These are phyloP conservation scores for Lochmaea crataegi DNA, from an alignment of 2,888 invertebrate species.

Conservation along the genomic window DNA sequence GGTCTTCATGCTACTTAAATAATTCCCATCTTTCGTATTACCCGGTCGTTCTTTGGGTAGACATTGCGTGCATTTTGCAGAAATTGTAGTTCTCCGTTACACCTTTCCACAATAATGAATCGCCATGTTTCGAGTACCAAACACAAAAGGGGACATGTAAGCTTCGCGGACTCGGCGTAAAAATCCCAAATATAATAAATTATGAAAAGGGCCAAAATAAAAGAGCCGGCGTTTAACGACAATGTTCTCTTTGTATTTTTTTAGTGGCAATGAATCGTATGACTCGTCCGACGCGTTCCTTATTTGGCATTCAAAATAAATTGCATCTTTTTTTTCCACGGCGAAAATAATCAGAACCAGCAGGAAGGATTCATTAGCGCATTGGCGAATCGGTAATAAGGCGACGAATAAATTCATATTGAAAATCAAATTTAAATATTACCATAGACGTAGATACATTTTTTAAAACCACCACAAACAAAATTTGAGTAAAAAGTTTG, in stretches of 20 bases:
- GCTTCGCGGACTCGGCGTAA: conserved; percentile 28
- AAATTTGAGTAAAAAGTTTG: neutral
- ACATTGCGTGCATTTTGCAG: conserved; percentile 40
- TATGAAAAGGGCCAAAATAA: conserved; percentile 44
- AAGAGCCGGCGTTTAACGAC: conserved; percentile 46
- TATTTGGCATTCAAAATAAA: conserved; percentile 53
- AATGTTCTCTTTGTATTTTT: conserved; percentile 46
- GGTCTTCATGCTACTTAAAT: conserved; percentile 21
- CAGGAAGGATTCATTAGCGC: conserved; percentile 49
- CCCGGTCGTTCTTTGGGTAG: conserved; percentile 14
- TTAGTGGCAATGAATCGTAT: conserved; percentile 48
- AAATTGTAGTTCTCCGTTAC: conserved; percentile 29
- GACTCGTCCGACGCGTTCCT: conserved; percentile 48
- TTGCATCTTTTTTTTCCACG: conserved; percentile 49
- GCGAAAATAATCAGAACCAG: conserved; percentile 55
- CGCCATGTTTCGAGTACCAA: conserved; percentile 35
- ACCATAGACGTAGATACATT: neutral
- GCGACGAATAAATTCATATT: neutral
- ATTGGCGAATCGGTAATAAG: conserved; percentile 1
- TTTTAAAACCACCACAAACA: too few species aligned
- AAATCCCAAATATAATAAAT: conserved; percentile 47
- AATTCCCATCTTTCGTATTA: conserved; percentile 11
- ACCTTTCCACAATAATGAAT: conserved; percentile 36
- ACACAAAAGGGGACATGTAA: conserved; percentile 42
- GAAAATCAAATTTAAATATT: neutral